These are phyloP conservation scores for Ptychoptera albimana DNA, from an alignment of 2,888 invertebrate species.

Conservation along the genomic window DNA sequence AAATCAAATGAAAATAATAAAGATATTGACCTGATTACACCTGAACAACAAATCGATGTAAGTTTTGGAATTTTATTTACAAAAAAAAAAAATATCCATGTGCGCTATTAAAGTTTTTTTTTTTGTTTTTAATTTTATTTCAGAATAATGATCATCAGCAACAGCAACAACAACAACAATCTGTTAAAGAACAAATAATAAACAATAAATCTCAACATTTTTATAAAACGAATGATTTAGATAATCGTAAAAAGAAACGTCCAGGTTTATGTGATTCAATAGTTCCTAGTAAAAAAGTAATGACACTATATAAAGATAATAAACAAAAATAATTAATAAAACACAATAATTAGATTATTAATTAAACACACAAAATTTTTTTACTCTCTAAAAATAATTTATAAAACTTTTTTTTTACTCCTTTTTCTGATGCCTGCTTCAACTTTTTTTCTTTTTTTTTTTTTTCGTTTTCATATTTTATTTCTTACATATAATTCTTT, in stretches of 20 bases:
- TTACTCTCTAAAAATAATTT: too few species aligned
- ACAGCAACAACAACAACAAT: constrained; percentile 9
- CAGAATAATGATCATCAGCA: background rate
- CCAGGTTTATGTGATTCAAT: constrained; percentile 63
- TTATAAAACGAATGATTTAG: constrained; percentile 35
- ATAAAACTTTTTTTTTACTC: too few species aligned
- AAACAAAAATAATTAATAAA: too few species aligned
- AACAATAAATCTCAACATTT: constrained; percentile 12
- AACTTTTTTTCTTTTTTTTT: too few species aligned
- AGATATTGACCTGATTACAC: constrained; percentile 16
- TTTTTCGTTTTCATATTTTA: too few species aligned
- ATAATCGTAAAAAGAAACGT: constrained; percentile 48
- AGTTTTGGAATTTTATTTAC: background rate
- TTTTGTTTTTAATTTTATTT: too few species aligned
- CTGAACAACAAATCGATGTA: constrained; percentile 37
- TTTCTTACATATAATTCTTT: too few species aligned
- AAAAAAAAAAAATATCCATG: too few species aligned
- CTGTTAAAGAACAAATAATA: constrained; percentile 3
- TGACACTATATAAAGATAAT: constrained; percentile 48
- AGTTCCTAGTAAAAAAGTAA: constrained; percentile 70
- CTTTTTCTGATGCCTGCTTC: too few species aligned
- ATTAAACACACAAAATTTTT: too few species aligned
- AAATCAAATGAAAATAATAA: constrained; percentile 36
- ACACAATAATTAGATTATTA: too few species aligned
- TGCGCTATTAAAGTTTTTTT: too few species aligned